Base-by-base conservation (phyloP, 2,113 vertebrate species). In the Xenus cinereus region DNA sequence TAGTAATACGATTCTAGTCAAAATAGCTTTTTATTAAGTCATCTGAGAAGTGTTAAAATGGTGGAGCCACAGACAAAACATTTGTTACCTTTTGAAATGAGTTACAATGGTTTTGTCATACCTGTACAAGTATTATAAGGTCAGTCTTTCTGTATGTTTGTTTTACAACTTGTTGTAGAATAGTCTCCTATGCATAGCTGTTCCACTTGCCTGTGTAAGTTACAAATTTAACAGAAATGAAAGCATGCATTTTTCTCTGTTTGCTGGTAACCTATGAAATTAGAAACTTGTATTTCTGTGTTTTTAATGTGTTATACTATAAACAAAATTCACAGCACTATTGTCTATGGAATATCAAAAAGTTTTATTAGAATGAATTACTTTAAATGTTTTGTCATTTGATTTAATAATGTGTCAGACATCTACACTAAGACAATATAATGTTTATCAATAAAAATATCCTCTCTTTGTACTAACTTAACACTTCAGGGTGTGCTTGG, bases 301-400 rank as follows among this genome's bases (percentile, higher is more conserved):
- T 80, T 96, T 97, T 97, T 75, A 97, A 94, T 95, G 97, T 96
- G 90, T 90, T 97, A 83, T 68, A 87, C 77, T 97, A 87, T 96
- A 96, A 97, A 88, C 62, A 93, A 82, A 95, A 85, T 93, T 95
- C 79, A 97, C 72, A 91, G 57, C 77, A 93, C 84, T 93, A n/a
- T 97, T 95, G 87, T 95, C 96, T 89, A 97, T 97, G 95, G 75
- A 97, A 97, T 96, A 98, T 90, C 84, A 95, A 46, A 56, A 92
- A 89, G 64, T 97, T 96, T 92, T 94, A 81, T 95, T 96, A 94
- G 71, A 93, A 94, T 81, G 28, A 90, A 94, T 84, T 96, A 86
- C 86, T 97, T 93, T 95, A 91, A 84, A 82, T 98, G 91, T 95
- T 95, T 95, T 97, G 96, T 95, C 88, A 94, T 88, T 97, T 95